Conservation (phyloP, 92 coral and sea anemone species). For the Scolanthus callimorphus region DNA sequence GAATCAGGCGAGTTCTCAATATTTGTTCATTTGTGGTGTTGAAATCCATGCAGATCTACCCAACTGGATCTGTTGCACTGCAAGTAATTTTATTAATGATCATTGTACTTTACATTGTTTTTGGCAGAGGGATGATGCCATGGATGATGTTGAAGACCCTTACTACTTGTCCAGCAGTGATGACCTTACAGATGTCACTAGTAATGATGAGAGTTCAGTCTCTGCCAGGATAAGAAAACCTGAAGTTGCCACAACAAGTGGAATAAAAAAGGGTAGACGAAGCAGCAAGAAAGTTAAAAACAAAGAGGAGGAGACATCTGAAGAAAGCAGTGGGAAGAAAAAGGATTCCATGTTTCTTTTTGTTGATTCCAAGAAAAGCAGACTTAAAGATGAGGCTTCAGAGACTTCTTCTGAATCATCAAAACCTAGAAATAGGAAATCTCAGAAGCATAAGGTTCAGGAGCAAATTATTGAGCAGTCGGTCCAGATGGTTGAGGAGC, state of each 20-base stretch:
- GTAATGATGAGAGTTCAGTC: conserved; percentile 70
- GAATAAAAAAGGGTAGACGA: conserved; percentile 22
- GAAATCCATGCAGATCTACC: no score
- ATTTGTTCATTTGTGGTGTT: no score
- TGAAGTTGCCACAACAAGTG: not conserved
- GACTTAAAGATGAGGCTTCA: not conserved
- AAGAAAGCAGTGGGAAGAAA: conserved; percentile 19
- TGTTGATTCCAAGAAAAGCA: not conserved
- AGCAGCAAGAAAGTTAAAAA: conserved; percentile 29
- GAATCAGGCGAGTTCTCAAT: no score
- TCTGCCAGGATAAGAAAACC: conserved; percentile 11
- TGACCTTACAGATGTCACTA: conserved; percentile 85
- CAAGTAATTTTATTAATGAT: no score
- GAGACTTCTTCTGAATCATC: not conserved
- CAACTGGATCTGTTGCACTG: no score
- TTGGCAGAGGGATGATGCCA: no score
- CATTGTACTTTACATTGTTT: no score
- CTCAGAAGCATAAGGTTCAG: conserved; percentile 14
- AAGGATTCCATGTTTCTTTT: conserved; percentile 1
- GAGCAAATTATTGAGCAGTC: conserved; percentile 6
- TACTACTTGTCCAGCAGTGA: conserved; percentile 55
- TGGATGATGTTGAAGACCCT: conserved; percentile 28
- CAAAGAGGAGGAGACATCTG: conserved; percentile 25
- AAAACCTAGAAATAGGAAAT: conserved; percentile 7
- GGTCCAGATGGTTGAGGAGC: not conserved